phyloP scores from a whole-genome alignment of 2,113 vertebrate genomes.

The Motacilla alba region DNA sequence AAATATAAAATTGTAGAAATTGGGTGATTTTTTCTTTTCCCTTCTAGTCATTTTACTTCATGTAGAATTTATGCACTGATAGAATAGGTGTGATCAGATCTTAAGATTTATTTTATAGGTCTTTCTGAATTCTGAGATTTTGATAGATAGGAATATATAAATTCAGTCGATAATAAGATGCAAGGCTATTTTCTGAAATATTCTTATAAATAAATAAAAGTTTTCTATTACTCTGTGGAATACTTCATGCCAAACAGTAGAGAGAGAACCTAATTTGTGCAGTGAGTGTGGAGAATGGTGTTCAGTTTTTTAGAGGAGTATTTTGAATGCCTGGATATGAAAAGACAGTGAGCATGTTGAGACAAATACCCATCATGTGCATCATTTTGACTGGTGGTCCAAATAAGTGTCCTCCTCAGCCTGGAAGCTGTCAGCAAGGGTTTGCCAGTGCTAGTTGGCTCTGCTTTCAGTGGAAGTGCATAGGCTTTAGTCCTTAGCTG shows the following conservation, averaged over 20 bases:
- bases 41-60: not conserved
- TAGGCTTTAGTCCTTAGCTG: not conserved
- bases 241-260: not conserved
- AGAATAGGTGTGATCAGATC: not conserved
- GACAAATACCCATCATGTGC: not conserved
- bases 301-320: not conserved
- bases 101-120: not conserved
- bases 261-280: not conserved
- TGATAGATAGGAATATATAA: not conserved
- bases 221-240: not conserved
- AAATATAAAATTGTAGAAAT: not conserved
- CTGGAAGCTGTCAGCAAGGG: not conserved
- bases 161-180: not conserved
- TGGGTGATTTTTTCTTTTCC: not conserved
- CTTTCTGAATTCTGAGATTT: not conserved
- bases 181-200: not conserved
- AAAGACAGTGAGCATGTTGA: not conserved
- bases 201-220: not conserved
- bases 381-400: not conserved
- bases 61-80: not conserved
- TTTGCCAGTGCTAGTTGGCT: not conserved
- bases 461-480: not conserved
- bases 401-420: not conserved
- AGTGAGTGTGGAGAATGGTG: fast-evolving
- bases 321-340: not conserved